These are phyloP conservation scores for Hirudo medicinalis DNA, from an alignment of 1,140 invertebrate species.

Conservation along the genomic window DNA sequence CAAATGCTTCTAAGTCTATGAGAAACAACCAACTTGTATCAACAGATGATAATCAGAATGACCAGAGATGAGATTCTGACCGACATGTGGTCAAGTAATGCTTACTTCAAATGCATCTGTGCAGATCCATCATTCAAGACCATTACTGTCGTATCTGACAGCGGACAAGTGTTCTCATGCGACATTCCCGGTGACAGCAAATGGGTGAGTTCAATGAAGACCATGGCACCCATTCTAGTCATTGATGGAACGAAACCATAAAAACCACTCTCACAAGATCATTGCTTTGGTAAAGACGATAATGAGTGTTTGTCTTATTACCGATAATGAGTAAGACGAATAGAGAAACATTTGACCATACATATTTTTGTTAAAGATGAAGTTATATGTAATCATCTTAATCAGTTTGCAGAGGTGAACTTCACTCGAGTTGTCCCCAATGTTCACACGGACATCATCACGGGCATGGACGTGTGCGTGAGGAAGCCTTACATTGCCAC, in stretches of 20 bases:
- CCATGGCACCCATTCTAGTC: too few relatives aligned
- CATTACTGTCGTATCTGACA: background rate
- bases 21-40: background rate
- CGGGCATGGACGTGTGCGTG: constrained; percentile 63
- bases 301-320: too few relatives aligned
- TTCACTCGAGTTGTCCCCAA: constrained; percentile 45
- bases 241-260: too few relatives aligned
- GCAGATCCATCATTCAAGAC: background rate
- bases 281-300: too few relatives aligned
- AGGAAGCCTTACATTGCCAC: constrained; percentile 79
- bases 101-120: background rate
- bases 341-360: too few relatives aligned
- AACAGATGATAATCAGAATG: constrained; percentile 10
- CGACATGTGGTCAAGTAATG: constrained; percentile 1
- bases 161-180: background rate
- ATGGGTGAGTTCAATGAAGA: background rate
- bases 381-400: too few relatives aligned
- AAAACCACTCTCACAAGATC: too few relatives aligned
- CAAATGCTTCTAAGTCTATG: too few relatives aligned
- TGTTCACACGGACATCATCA: constrained; percentile 67
- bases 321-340: too few relatives aligned
- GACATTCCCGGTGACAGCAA: background rate
- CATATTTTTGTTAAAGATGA: too few relatives aligned
- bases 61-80: background rate
- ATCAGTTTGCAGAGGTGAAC: constrained; percentile 29